phyloP scores from a whole-genome alignment of 37 sponge, comb jelly and placozoan genomes.

The Bolinopsis microptera region DNA sequence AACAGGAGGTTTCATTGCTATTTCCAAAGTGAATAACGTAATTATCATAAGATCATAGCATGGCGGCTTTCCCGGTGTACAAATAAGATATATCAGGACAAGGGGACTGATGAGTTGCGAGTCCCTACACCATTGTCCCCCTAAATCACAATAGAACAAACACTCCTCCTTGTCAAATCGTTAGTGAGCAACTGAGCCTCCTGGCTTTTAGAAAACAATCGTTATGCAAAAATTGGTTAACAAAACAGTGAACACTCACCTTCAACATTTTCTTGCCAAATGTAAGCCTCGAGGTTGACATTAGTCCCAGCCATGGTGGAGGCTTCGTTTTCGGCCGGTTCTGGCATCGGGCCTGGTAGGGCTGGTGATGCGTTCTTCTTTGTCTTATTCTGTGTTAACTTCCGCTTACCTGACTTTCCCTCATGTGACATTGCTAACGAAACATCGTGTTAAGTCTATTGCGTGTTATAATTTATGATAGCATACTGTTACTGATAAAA shows the following conservation, averaged over 20 bases:
- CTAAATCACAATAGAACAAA: neutral
- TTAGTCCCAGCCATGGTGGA: neutral
- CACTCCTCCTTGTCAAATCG: too few relatives aligned
- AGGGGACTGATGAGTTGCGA: neutral
- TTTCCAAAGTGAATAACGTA: neutral
- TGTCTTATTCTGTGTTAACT: constrained; percentile 44
- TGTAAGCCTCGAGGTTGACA: constrained; percentile 20
- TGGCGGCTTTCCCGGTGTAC: neutral
- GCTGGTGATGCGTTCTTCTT: neutral
- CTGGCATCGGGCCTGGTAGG: neutral
- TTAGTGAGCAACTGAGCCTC: too few relatives aligned
- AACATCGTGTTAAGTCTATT: too few relatives aligned
- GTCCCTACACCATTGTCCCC: neutral
- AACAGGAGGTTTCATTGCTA: neutral
- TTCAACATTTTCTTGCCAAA: constrained; percentile 44
- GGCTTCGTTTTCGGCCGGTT: neutral
- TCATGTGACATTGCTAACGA: neutral
- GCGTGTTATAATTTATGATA: too few relatives aligned
- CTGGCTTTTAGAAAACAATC: too few relatives aligned
- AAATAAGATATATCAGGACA: neutral
- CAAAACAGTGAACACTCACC: too few relatives aligned
- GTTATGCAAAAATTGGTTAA: too few relatives aligned
- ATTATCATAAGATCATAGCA: neutral
- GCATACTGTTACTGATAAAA: neutral
- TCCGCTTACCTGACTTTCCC: constrained; percentile 11